phyloP scores from a whole-genome alignment of 2,113 vertebrate species.

The Lophura nycthemera region DNA sequence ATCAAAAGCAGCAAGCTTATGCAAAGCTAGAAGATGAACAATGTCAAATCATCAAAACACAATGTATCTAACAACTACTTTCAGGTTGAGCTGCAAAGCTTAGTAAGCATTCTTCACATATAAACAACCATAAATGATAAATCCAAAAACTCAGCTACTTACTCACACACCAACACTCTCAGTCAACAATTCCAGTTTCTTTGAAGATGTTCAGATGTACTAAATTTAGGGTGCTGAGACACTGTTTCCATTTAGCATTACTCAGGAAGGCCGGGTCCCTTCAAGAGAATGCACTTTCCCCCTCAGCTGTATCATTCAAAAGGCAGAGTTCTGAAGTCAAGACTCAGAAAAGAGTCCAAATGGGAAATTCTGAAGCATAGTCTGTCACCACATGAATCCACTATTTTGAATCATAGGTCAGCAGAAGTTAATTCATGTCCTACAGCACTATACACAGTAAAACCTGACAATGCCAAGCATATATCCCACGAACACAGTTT shows the following conservation, averaged over 20 bases:
- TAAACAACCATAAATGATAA: constrained; percentile 3
- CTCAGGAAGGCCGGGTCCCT: background rate
- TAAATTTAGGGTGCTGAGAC: constrained; percentile 28
- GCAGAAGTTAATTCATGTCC: background rate
- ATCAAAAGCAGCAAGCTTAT: background rate
- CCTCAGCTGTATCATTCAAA: background rate
- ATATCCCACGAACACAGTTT: background rate
- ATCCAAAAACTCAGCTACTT: constrained; percentile 54
- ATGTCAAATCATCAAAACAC: background rate
- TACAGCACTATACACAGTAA: background rate
- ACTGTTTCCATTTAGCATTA: constrained; percentile 31
- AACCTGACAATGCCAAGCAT: background rate
- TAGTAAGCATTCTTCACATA: background rate
- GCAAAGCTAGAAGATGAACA: background rate
- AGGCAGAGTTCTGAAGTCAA: background rate
- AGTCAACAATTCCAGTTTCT: constrained; percentile 25
- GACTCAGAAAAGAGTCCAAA: background rate
- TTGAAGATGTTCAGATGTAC: background rate
- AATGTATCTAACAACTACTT: background rate
- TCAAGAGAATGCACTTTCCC: background rate
- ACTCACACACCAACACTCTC: constrained; percentile 11
- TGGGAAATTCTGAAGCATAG: background rate
- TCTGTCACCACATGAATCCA: background rate
- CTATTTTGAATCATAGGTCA: background rate
- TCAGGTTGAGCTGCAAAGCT: background rate